Base-by-base conservation (phyloP, 2,888 invertebrate genomes). In the Polydrusus cervinus region DNA sequence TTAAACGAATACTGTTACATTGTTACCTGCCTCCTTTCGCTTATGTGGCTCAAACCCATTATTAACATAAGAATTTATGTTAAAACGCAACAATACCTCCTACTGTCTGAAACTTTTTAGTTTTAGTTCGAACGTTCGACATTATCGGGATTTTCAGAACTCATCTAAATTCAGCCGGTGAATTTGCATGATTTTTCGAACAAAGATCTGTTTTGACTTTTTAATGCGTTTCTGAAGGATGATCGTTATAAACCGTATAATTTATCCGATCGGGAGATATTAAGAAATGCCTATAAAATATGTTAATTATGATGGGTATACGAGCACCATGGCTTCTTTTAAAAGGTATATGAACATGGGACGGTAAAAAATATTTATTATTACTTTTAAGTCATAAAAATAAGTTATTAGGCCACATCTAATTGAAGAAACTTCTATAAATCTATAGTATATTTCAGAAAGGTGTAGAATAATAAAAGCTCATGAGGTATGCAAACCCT, bases 151-250 rank as follows among this genome's bases (percentile, higher is more conserved):
- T 73, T 73, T 73, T 68, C 30, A 62, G 64, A 68, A 49, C 69
- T 62, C 40, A 64, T 74, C 30, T 64, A 51, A 49, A 74, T 74
- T 49, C 43, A 51, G 40, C 25, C 47, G 60, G 65, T 14, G 61
- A 67, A 73, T 73, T 73, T 67, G 67, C 73, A 73, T 73, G 60
- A 73, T 67, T 67, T 74, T 45, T 53, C 47, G 45, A 64, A 49
- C 60, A 47, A 51, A 47, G 72, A 61, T 67, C 60, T 73, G 73
- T 73, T 73, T 67, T 73, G 73, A 73, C 73, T 67, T 67, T 67
- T 73, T 73, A 73, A 73, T 74, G 68, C 67, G 67, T 67, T 60
- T 43, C 20, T 20, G 57, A 61, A 67, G 67, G 73, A 55, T 64
- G 64, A 53, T 73, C 55, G 53, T 69, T 69, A 61, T 57, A 53